Evolutionary conservation across 1,140 invertebrate species (phyloP).

Genomic region (Euglossa dilemma): DNA sequence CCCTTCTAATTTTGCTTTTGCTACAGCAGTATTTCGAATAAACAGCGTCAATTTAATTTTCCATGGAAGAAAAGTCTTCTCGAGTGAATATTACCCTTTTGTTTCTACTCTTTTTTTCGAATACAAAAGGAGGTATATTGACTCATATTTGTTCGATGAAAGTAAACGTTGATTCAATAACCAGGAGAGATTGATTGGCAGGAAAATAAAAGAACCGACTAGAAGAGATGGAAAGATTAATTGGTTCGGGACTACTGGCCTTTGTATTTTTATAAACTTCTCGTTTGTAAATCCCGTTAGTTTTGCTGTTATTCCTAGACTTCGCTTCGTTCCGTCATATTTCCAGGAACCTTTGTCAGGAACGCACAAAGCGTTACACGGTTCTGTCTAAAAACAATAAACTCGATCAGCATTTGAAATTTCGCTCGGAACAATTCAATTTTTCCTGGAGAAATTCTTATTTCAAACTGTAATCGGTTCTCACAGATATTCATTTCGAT

Average conservation of each 20-base stretch:
- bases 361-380: too few relatives aligned
- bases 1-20: too few relatives aligned
- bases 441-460: too few relatives aligned
- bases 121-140: background rate
- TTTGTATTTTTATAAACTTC: background rate
- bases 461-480: too few relatives aligned
- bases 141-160: background rate
- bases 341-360: background rate
- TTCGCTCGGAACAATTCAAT: too few relatives aligned
- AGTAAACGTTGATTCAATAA: background rate
- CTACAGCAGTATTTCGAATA: too few relatives aligned
- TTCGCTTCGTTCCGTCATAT: background rate
- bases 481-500: too few relatives aligned
- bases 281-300: background rate
- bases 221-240: background rate
- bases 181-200: background rate
- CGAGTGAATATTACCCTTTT: background rate
- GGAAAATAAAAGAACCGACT: background rate
- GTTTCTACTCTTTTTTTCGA: background rate
- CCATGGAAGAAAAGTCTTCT: too few relatives aligned
- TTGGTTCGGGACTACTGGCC: background rate
- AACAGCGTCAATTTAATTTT: too few relatives aligned
- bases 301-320: too few relatives aligned
- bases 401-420: too few relatives aligned
- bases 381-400: too few relatives aligned